Evolutionary conservation across 2,888 invertebrate genomes (phyloP).

Genomic region (Papilio elwesi): DNA sequence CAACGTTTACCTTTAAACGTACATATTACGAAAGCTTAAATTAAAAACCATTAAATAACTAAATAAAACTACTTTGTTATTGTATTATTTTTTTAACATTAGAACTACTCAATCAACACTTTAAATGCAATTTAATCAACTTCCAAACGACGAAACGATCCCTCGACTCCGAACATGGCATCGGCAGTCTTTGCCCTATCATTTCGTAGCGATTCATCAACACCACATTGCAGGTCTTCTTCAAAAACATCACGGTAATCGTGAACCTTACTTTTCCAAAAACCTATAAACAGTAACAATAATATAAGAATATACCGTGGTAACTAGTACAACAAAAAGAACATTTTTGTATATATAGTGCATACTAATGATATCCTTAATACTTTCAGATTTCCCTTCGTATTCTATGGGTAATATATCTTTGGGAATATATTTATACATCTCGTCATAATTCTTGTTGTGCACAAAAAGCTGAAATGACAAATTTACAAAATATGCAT

Average conservation of each 20-base stretch:
- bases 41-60: not conserved
- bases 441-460: slow-evolving; percentile 80
- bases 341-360: not conserved
- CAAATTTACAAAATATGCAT: not conserved
- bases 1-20: too few relatives aligned
- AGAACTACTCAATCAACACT: not conserved
- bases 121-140: slow-evolving; percentile 57
- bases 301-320: not conserved
- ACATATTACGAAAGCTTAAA: too few relatives aligned
- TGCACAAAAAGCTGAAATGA: slow-evolving; percentile 79
- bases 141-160: slow-evolving; percentile 81
- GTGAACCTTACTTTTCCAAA: slow-evolving; percentile 74
- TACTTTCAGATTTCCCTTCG: slow-evolving; percentile 85
- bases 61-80: not conserved
- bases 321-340: not conserved
- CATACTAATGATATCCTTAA: slow-evolving; percentile 72
- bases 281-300: slow-evolving; percentile 52
- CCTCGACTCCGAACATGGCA: slow-evolving; percentile 82
- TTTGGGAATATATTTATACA: slow-evolving; percentile 84
- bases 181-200: slow-evolving; percentile 82
- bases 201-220: slow-evolving; percentile 82
- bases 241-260: slow-evolving; percentile 78
- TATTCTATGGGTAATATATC: slow-evolving; percentile 86
- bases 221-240: slow-evolving; percentile 77
- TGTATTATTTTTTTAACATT: too few relatives aligned